Conservation (phyloP, 2,797 vertebrate genomes). For the Heterohyrax brucei region DNA sequence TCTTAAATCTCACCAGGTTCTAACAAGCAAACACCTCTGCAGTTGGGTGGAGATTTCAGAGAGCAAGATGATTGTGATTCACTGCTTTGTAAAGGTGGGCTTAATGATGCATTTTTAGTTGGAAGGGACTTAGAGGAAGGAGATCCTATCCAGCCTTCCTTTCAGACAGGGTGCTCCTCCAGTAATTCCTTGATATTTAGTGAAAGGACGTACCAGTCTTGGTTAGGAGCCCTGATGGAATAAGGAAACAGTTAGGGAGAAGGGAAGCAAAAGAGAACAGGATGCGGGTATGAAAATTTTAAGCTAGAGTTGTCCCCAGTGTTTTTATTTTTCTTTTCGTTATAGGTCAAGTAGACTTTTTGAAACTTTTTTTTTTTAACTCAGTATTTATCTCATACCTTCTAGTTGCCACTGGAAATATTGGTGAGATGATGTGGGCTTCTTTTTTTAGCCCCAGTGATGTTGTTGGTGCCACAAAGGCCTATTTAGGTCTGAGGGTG, state of each 20-base stretch:
- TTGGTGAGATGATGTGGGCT: slow-evolving; percentile 60
- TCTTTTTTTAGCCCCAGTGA: slow-evolving; percentile 29
- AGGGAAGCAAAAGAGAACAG: not conserved
- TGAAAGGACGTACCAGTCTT: not conserved
- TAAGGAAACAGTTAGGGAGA: not conserved
- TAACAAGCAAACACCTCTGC: not conserved
- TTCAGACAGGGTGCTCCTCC: not conserved
- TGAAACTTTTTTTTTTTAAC: not conserved
- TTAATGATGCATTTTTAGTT: slow-evolving; percentile 58
- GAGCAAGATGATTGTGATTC: slow-evolving; percentile 2
- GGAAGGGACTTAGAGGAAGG: not conserved
- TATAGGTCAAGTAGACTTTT: not conserved
- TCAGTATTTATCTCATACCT: slow-evolving; percentile 29
- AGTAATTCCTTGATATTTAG: not conserved
- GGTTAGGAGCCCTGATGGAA: not conserved
- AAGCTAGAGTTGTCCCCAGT: not conserved
- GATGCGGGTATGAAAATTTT: not conserved
- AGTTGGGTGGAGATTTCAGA: not conserved
- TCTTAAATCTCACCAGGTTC: not conserved
- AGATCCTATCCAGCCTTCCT: not conserved
- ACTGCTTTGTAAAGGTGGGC: not conserved
- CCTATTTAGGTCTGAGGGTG: slow-evolving; percentile 62
- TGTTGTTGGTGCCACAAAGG: slow-evolving; percentile 50
- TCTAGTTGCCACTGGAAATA: slow-evolving; percentile 71
- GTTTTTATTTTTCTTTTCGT: not conserved